Conservation (phyloP, 2,888 invertebrate genomes). For the Pachliopta kotzebuea region DNA sequence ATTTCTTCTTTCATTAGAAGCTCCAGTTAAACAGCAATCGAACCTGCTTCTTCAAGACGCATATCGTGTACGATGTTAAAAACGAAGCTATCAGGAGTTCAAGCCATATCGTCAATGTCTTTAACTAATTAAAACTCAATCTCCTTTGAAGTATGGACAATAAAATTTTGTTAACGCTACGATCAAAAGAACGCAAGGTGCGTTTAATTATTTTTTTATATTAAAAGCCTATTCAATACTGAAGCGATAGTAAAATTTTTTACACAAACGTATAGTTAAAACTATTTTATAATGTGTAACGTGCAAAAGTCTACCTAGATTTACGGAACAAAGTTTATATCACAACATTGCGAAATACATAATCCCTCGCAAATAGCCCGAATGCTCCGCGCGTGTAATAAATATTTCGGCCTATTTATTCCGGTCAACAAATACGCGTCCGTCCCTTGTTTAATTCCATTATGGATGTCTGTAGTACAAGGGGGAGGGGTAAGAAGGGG, state of each 20-base stretch:
- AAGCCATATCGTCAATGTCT: too few relatives aligned
- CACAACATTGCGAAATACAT: slow-evolving; percentile 30
- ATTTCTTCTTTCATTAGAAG: too few relatives aligned
- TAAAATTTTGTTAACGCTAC: too few relatives aligned
- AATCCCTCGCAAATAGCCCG: slow-evolving; percentile 37
- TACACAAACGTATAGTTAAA: slow-evolving; percentile 1
- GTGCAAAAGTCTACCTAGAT: neutral
- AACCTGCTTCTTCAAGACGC: too few relatives aligned
- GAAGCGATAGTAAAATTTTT: neutral
- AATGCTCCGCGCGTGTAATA: slow-evolving; percentile 34
- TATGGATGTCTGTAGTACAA: slow-evolving; percentile 37
- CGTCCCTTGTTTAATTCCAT: slow-evolving; percentile 41
- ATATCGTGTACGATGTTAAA: too few relatives aligned
- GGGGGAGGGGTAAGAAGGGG: slow-evolving; percentile 26
- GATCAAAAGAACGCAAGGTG: too few relatives aligned
- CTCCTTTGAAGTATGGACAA: neutral
- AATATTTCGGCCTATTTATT: slow-evolving; percentile 42
- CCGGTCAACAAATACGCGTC: slow-evolving; percentile 39
- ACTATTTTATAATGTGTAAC: neutral
- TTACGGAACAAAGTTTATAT: slow-evolving; percentile 17
- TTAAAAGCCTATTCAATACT: neutral
- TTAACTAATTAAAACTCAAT: neutral
- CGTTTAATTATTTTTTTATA: too few relatives aligned
- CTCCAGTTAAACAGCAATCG: too few relatives aligned
- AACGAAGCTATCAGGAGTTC: too few relatives aligned